phyloP scores from a whole-genome alignment of 2,797 vertebrate species.

The Dicrostonyx torquatus region DNA sequence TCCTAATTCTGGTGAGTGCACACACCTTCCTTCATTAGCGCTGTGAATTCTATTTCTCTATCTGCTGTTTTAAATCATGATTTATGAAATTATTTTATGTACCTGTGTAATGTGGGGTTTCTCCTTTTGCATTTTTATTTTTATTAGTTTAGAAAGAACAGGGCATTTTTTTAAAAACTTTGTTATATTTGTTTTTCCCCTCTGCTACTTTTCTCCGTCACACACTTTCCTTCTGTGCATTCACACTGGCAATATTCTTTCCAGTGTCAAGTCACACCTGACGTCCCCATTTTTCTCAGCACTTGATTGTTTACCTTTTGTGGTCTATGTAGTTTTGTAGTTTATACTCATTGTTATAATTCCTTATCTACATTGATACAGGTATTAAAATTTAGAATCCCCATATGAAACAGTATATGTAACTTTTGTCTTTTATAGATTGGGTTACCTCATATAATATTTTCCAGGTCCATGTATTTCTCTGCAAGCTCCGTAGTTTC shows the following conservation, averaged over 20 bases:
- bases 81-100: neutral
- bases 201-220: too few species aligned
- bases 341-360: neutral
- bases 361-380: neutral
- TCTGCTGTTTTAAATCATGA: neutral
- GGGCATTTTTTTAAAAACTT: too few species aligned
- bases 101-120: neutral
- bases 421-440: neutral
- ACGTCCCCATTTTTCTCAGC: neutral
- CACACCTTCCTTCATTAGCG: neutral
- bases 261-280: neutral
- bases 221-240: neutral
- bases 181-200: neutral
- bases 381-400: neutral
- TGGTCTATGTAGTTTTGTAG: neutral
- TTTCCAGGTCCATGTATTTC: neutral
- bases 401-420: neutral
- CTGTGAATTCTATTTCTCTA: neutral
- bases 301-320: neutral
- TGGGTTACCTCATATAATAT: neutral
- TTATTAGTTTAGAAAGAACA: too few species aligned
- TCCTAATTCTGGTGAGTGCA: neutral
- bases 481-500: neutral
- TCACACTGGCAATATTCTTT: too few species aligned
- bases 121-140: too few species aligned